Conservation (phyloP, 2,888 invertebrate genomes). For the Thera obeliscata region DNA sequence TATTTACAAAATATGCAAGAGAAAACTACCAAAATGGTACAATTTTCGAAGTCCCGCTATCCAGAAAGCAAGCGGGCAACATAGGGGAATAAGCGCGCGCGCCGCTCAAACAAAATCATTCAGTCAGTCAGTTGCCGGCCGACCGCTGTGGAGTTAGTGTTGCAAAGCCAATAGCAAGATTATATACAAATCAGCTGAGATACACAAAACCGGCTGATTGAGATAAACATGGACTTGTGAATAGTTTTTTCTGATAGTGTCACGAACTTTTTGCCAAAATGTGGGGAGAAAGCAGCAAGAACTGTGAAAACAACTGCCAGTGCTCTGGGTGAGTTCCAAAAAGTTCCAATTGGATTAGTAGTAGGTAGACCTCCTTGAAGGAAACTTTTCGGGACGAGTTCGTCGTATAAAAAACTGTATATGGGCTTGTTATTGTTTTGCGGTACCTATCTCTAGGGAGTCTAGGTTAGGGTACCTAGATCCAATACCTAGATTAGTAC, state of each 20-base stretch:
- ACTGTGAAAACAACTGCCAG: constrained; percentile 75
- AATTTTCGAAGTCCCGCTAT: constrained; percentile 43
- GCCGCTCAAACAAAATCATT: constrained; percentile 4
- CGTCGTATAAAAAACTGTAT: too few species aligned
- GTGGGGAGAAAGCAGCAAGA: constrained; percentile 74
- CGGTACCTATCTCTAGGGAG: too few species aligned
- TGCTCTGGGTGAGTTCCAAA: constrained; percentile 74
- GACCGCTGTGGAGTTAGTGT: constrained; percentile 20
- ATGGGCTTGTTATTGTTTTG: too few species aligned
- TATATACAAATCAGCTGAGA: constrained; percentile 34
- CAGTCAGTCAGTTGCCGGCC: constrained; percentile 34
- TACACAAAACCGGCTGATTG: constrained; percentile 48
- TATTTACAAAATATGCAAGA: neutral
- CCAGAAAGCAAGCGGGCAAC: constrained; percentile 55
- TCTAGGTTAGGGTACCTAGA: too few species aligned
- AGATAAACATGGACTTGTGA: constrained; percentile 64
- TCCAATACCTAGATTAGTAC: too few species aligned
- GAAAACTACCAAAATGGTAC: constrained; percentile 62
- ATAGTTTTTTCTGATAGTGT: constrained; percentile 51
- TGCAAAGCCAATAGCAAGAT: neutral
- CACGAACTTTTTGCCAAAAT: constrained; percentile 55
- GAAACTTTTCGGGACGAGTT: neutral
- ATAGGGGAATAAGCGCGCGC: constrained; percentile 44
- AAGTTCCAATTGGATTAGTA: constrained; percentile 47
- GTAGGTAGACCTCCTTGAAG: constrained; percentile 27